Base-by-base conservation (phyloP, 2,797 vertebrate genomes). In the Parotocinclus haroldoi region DNA sequence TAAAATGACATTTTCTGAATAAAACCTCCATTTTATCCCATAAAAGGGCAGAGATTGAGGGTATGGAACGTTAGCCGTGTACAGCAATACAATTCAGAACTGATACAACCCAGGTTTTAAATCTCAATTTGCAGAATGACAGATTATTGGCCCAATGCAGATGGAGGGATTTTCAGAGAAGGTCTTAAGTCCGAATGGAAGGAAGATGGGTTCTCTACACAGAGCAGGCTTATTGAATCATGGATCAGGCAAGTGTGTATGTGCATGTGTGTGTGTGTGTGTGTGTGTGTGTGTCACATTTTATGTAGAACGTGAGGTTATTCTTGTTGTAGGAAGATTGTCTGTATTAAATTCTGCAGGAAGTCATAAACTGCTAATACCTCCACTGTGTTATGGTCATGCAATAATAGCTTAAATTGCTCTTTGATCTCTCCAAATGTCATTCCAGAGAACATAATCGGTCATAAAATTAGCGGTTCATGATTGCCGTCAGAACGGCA, bases 161-260 rank as follows among this genome's bases (percentile, higher is more conserved):
- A 77, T 75, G 66, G 83, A 61, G 68, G 65, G 67, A 75, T 84
- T 80, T 80, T 66, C 72, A 54, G 74, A 81, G 78, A 67, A 73
- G 60, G 73, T 65, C 60, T 71, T 66, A 70, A 13, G 67, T 69
- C 67, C 60, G 57, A 66, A 73, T 63, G 78, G 76, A 78, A 80
- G 75, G 69, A 69, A 60, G 70, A 72, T 13, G 37, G 57, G 67
- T 72, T 78, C 63, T 49, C 65, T 56, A 57, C 19, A 39, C 66
- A 49, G 61, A 65, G 46, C 19, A 56, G 40, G 44, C 68, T 18
- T 82, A 75, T 72, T 80, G 63, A 79, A 79, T 68, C 74, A 79
- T 36, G 71, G 68, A 81, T 83, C 76, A 80, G 39, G 46, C 64
- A 46, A n/a, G 60, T 17, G 52, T 16, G 45, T 17, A 56, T 17